Conservation (phyloP, 2,888 invertebrate species). For the Venustoraphidia nigricollis region DNA sequence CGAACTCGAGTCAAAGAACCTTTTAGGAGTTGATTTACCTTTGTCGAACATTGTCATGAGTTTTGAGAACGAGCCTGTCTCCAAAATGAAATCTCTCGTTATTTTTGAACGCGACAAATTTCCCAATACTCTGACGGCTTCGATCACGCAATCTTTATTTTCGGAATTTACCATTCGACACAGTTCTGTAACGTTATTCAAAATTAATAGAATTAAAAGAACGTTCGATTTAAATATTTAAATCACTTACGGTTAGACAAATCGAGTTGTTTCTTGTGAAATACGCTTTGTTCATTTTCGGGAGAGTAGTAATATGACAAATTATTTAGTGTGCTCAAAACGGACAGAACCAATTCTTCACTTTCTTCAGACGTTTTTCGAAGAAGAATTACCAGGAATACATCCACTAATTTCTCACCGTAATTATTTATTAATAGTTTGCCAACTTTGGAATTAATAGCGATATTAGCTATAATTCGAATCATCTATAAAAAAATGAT, state of each 20-base stretch:
- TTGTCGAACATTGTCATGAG: constrained; percentile 42
- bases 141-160: constrained; percentile 39
- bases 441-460: constrained; percentile 63
- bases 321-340: constrained; percentile 71
- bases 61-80: constrained; percentile 44
- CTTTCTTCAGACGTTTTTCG: constrained; percentile 35
- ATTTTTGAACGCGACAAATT: constrained; percentile 60
- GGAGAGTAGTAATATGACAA: constrained; percentile 56
- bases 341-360: constrained; percentile 62
- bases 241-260: constrained; percentile 28
- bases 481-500: constrained; percentile 37
- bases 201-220: background rate
- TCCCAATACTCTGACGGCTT: constrained; percentile 67
- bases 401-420: constrained; percentile 25
- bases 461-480: constrained; percentile 72
- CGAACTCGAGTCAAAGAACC: background rate
- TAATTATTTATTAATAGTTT: constrained; percentile 36
- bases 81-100: constrained; percentile 47
- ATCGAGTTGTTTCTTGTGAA: constrained; percentile 31
- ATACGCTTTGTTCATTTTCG: constrained; percentile 27
- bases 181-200: constrained; percentile 23
- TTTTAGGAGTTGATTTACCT: constrained; percentile 22
- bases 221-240: background rate
- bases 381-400: constrained; percentile 28
- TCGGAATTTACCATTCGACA: constrained; percentile 27